Conservation (phyloP, 1,140 invertebrate genomes). For the Orussus abietinus region DNA sequence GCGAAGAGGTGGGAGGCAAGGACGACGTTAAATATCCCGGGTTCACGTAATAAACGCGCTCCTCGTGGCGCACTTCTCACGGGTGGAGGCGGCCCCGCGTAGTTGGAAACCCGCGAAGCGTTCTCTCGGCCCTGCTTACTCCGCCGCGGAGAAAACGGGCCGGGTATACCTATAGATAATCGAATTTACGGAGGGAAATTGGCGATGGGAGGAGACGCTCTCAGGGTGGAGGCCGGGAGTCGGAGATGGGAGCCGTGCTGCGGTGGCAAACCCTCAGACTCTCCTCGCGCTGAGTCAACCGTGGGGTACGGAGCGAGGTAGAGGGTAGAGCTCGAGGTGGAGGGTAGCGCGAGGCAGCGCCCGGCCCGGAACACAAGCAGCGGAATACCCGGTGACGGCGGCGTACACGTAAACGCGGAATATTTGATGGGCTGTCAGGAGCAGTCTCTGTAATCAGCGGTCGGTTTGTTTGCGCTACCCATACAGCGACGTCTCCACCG, state of each 20-base stretch:
- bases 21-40: too few relatives aligned
- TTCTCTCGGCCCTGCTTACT: slow-evolving; percentile 19
- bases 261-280: slow-evolving; percentile 24
- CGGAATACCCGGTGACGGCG: slow-evolving; percentile 48
- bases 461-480: slow-evolving; percentile 49
- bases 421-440: slow-evolving; percentile 53
- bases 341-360: slow-evolving; percentile 16
- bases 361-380: slow-evolving; percentile 35
- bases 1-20: too few relatives aligned
- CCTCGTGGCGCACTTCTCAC: too few relatives aligned
- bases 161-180: slow-evolving; percentile 46
- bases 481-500: slow-evolving; percentile 27
- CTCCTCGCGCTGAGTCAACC: slow-evolving; percentile 2
- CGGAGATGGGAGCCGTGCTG: slow-evolving; percentile 20
- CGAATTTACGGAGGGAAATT: slow-evolving; percentile 48
- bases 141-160: slow-evolving; percentile 8
- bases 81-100: too few relatives aligned
- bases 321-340: slow-evolving; percentile 7
- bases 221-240: slow-evolving; percentile 12
- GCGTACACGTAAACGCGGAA: slow-evolving; percentile 51
- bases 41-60: too few relatives aligned
- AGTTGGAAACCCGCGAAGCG: background rate
- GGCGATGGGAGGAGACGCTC: slow-evolving; percentile 26
- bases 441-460: slow-evolving; percentile 53
- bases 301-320: slow-evolving; percentile 6